These are phyloP conservation scores for Hycleus phaleratus DNA, from an alignment of 1,140 invertebrate genomes.

Conservation along the genomic window DNA sequence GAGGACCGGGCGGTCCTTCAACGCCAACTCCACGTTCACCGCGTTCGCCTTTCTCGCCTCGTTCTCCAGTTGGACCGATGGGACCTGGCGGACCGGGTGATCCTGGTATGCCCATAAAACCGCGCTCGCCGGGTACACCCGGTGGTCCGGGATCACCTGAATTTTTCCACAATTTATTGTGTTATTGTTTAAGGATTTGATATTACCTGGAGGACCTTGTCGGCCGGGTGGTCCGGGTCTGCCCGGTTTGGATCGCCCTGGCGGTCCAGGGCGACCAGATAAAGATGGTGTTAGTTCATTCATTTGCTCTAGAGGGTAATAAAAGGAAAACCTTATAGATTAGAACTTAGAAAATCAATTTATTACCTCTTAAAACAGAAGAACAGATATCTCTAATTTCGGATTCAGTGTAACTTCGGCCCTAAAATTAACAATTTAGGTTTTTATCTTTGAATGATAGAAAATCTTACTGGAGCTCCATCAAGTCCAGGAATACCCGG, in stretches of 20 bases:
- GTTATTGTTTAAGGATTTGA: neutral
- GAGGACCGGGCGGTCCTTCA: slow-evolving; percentile 59
- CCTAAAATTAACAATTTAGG: slow-evolving; percentile 33
- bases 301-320: slow-evolving; percentile 47
- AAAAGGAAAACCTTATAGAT: slow-evolving; percentile 1
- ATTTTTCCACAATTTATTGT: neutral
- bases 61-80: slow-evolving; percentile 51
- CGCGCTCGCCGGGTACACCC: slow-evolving; percentile 44
- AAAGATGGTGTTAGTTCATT: slow-evolving; percentile 51
- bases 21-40: slow-evolving; percentile 58
- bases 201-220: slow-evolving; percentile 54
- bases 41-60: slow-evolving; percentile 65
- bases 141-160: slow-evolving; percentile 35
- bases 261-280: slow-evolving; percentile 53
- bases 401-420: slow-evolving; percentile 45
- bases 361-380: slow-evolving; percentile 48
- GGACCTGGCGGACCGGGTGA: slow-evolving; percentile 50
- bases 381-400: slow-evolving; percentile 51
- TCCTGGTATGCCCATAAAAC: slow-evolving; percentile 58
- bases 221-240: slow-evolving; percentile 51
- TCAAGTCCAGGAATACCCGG: neutral
- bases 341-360: neutral
- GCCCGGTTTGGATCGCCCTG: slow-evolving; percentile 51
- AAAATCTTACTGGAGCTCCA: slow-evolving; percentile 15
- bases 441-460: neutral